These are phyloP conservation scores for Cottoperca gobio DNA, from an alignment of 2,797 vertebrate species.

Conservation along the genomic window DNA sequence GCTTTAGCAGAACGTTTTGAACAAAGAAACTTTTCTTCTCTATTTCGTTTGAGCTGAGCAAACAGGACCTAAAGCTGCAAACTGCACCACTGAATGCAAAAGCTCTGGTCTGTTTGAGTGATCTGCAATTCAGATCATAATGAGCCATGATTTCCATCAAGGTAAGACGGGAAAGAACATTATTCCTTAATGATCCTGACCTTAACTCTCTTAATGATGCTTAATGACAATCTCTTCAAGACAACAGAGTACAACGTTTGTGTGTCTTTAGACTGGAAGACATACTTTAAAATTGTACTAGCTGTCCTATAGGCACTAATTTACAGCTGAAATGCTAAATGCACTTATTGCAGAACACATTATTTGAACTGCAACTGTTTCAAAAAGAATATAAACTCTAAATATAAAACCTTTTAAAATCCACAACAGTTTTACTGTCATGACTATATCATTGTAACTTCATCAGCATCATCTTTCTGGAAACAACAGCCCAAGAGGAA, in stretches of 20 bases:
- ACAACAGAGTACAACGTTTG: background rate
- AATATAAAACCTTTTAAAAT: background rate
- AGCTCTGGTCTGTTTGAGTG: constrained; percentile 25
- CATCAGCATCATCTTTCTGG: constrained; percentile 11
- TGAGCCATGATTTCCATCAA: constrained; percentile 35
- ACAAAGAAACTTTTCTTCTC: constrained; percentile 10
- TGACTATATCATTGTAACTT: background rate
- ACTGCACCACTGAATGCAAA: constrained; percentile 12
- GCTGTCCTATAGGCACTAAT: constrained; percentile 1
- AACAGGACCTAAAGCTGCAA: constrained; percentile 33
- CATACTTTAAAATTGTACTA: constrained; percentile 1
- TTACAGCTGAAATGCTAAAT: background rate
- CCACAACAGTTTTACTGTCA: background rate
- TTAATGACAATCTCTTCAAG: constrained; percentile 12
- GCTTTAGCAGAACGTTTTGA: constrained; percentile 2
- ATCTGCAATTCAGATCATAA: constrained; percentile 47
- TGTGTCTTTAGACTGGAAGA: background rate
- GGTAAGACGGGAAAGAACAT: constrained; percentile 26
- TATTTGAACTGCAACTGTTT: too few species aligned
- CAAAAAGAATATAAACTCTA: background rate
- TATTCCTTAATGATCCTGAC: constrained; percentile 32
- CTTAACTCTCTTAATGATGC: constrained; percentile 28
- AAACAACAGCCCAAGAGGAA: constrained; percentile 5
- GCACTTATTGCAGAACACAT: too few species aligned
- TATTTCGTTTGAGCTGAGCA: constrained; percentile 27